Evolutionary conservation across 2,797 vertebrate species (phyloP).

Genomic region (Argyrosomus regius): DNA sequence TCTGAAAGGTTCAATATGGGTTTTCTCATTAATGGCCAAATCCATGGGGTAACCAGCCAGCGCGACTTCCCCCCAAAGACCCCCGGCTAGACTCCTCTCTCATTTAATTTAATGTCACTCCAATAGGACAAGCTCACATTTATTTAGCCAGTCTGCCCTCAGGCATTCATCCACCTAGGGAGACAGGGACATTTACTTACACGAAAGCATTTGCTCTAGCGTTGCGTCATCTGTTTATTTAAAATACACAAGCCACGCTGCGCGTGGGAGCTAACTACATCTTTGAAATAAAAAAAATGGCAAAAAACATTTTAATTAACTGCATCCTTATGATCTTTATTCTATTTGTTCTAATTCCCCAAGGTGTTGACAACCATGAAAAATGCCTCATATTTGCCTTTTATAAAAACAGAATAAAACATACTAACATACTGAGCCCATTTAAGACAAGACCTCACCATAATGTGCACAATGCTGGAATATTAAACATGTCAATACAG

Average conservation of each 20-base stretch:
- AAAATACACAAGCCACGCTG: conserved; percentile 66
- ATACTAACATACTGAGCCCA: conserved; percentile 71
- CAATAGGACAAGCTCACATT: conserved; percentile 89
- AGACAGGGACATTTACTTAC: conserved; percentile 87
- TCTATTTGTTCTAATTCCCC: conserved; percentile 81
- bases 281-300: conserved; percentile 61
- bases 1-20: conserved; percentile 86
- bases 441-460: conserved; percentile 64
- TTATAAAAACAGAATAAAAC: conserved; percentile 80
- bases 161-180: conserved; percentile 79
- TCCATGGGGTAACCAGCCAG: conserved; percentile 81
- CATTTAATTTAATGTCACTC: conserved; percentile 91
- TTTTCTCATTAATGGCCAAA: conserved; percentile 88
- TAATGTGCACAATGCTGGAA: conserved; percentile 46
- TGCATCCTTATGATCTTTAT: conserved; percentile 83
- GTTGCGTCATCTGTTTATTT: conserved; percentile 83
- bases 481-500: conserved; percentile 70
- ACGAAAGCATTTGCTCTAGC: conserved; percentile 76
- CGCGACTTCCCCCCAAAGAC: conserved; percentile 69
- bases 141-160: conserved; percentile 84
- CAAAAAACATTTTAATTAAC: conserved; percentile 79
- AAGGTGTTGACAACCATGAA: conserved; percentile 71
- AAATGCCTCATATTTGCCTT: conserved; percentile 75
- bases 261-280: conserved; percentile 62
- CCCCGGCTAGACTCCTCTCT: conserved; percentile 82